phyloP scores from a whole-genome alignment of 1,140 invertebrate species.

The Batillaria attramentaria region DNA sequence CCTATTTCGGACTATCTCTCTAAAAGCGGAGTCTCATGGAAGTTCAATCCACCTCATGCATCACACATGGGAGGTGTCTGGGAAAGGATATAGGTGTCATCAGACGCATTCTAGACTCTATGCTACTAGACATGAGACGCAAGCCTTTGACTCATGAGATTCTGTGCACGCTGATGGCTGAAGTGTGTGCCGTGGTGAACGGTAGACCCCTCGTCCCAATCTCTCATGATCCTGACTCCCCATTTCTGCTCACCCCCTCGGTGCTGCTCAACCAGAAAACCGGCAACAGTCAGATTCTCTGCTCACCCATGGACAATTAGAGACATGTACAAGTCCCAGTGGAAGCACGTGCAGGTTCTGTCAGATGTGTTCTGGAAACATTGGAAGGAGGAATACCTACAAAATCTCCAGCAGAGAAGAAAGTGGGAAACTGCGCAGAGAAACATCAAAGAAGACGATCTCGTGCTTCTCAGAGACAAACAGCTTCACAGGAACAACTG shows the following conservation, averaged over 20 bases:
- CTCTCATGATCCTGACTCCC: constrained; percentile 40
- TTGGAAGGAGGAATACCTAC: constrained; percentile 32
- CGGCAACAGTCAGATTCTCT: background rate
- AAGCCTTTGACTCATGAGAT: constrained; percentile 51
- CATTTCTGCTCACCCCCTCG: constrained; percentile 39
- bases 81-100: constrained; percentile 55
- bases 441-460: constrained; percentile 34
- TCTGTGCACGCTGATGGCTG: constrained; percentile 45
- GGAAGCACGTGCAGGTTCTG: constrained; percentile 46
- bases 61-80: constrained; percentile 49
- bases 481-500: background rate
- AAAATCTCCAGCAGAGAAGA: constrained; percentile 41
- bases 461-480: constrained; percentile 40
- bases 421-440: constrained; percentile 22
- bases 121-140: constrained; percentile 35
- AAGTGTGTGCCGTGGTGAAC: constrained; percentile 48
- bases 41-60: constrained; percentile 44
- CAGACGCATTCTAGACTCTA: constrained; percentile 48
- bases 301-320: constrained; percentile 19
- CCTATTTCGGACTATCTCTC: constrained; percentile 23
- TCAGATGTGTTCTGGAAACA: constrained; percentile 42
- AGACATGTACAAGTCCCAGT: constrained; percentile 39
- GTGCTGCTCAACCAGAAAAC: constrained; percentile 40
- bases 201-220: constrained; percentile 41
- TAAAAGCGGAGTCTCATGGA: background rate